A percentile compares a stretch with the other conserved stretches of the same genome.
Conservation (phyloP, 2,797 vertebrate genomes). For the Ataeniobius toweri region DNA sequence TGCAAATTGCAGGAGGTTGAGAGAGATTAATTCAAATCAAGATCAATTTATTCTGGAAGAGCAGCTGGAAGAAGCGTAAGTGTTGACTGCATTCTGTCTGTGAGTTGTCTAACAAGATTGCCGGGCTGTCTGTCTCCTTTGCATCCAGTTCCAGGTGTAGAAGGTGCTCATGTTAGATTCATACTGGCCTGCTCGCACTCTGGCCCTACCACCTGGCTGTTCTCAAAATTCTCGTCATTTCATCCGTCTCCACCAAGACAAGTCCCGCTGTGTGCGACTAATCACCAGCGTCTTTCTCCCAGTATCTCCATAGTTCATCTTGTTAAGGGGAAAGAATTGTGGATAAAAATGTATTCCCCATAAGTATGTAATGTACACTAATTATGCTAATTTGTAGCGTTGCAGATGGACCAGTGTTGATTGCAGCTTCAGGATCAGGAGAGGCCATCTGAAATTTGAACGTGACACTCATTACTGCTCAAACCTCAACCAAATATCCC, state of each 20-base stretch:
- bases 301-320: conserved; percentile 68
- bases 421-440: conserved; percentile 80
- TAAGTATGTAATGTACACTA: conserved; percentile 83
- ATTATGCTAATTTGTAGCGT: conserved; percentile 83
- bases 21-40: conserved; percentile 84
- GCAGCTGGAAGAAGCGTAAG: conserved; percentile 80
- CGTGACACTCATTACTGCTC: conserved; percentile 77
- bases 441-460: conserved; percentile 71
- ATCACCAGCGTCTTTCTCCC: conserved; percentile 66
- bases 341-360: conserved; percentile 78
- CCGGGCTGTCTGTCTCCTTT: conserved; percentile 72
- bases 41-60: conserved; percentile 82
- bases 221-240: conserved; percentile 68
- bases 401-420: conserved; percentile 85
- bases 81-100: conserved; percentile 64
- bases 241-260: conserved; percentile 66
- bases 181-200: conserved; percentile 75
- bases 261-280: conserved; percentile 60
- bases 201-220: conserved; percentile 79
- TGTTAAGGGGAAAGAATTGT: conserved; percentile 72
- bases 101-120: conserved; percentile 73
- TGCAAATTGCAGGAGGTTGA: conserved; percentile 77
- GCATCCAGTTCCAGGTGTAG: conserved; percentile 79
- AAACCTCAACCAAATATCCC: conserved; percentile 74
- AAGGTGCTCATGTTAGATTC: conserved; percentile 75